Evolutionary conservation across 1,140 invertebrate genomes (phyloP).

Genomic region (Colletes latitarsis): DNA sequence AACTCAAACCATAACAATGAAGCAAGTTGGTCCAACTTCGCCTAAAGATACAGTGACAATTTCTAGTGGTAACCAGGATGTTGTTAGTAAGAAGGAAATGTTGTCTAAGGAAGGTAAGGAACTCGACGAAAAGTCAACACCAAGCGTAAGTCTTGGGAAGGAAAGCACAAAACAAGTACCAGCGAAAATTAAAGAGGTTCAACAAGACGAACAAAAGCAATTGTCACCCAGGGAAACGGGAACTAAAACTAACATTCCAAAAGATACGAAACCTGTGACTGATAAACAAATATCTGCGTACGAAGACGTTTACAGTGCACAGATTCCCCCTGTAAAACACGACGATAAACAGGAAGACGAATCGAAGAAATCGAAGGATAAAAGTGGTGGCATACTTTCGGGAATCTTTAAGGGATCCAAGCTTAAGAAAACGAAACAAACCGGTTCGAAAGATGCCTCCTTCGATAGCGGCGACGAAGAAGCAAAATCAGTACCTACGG

Average conservation of each 20-base stretch:
- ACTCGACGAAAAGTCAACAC: constrained; percentile 64
- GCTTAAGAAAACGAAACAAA: constrained; percentile 70
- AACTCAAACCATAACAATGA: constrained; percentile 65
- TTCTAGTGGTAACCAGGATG: constrained; percentile 49
- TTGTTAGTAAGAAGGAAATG: constrained; percentile 69
- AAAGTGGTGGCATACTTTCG: constrained; percentile 72
- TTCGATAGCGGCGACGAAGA: constrained; percentile 74
- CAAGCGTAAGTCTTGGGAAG: neutral
- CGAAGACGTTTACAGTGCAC: constrained; percentile 70
- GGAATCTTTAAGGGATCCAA: constrained; percentile 77
- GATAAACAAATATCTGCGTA: constrained; percentile 60
- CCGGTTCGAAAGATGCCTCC: constrained; percentile 72
- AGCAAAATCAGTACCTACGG: constrained; percentile 26
- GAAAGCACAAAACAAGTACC: constrained; percentile 18
- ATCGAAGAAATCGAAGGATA: constrained; percentile 75
- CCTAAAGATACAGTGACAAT: constrained; percentile 50
- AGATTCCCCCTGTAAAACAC: constrained; percentile 52
- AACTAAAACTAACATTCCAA: constrained; percentile 11
- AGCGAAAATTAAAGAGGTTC: constrained; percentile 14
- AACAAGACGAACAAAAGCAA: neutral
- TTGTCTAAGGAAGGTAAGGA: constrained; percentile 72
- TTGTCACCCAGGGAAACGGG: neutral
- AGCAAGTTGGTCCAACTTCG: constrained; percentile 52
- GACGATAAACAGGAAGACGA: constrained; percentile 71
- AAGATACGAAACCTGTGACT: neutral